A percentile compares a stretch with the other conserved stretches of the same genome.
Conservation (phyloP, 2,888 invertebrate genomes). For the Caenorhabditis imperialis region DNA sequence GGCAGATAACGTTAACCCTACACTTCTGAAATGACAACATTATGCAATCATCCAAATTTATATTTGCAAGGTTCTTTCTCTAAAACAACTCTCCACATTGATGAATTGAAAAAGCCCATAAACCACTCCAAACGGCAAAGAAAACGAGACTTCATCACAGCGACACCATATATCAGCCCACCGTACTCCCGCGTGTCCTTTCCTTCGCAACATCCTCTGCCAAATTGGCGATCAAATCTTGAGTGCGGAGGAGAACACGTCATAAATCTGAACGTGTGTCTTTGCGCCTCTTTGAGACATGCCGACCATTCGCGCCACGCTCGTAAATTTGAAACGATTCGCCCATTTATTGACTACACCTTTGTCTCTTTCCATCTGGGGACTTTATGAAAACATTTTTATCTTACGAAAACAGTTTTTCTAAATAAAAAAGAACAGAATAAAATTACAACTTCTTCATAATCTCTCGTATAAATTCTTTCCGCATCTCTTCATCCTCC, state of each 20-base stretch:
- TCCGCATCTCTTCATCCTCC: constrained; percentile 14
- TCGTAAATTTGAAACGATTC: constrained; percentile 40
- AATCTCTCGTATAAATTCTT: constrained; percentile 14
- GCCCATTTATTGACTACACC: too few species aligned
- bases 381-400: too few species aligned
- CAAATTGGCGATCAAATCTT: constrained; percentile 43
- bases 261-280: constrained; percentile 52
- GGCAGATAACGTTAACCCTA: too few species aligned
- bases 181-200: constrained; percentile 1
- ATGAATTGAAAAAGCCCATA: too few species aligned
- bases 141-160: constrained; percentile 1
- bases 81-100: too few species aligned
- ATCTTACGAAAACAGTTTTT: too few species aligned
- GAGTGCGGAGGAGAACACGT: constrained; percentile 25
- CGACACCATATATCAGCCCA: too few species aligned
- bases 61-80: too few species aligned
- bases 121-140: neutral
- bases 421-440: neutral
- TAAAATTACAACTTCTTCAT: constrained; percentile 13
- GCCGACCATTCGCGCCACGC: constrained; percentile 36
- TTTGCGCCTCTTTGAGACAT: constrained; percentile 35
- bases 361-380: too few species aligned
- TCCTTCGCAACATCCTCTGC: constrained; percentile 37
- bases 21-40: too few species aligned
- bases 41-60: too few species aligned